Base-by-base conservation (phyloP, 1,140 invertebrate genomes). In the Cyclargus thomasi region DNA sequence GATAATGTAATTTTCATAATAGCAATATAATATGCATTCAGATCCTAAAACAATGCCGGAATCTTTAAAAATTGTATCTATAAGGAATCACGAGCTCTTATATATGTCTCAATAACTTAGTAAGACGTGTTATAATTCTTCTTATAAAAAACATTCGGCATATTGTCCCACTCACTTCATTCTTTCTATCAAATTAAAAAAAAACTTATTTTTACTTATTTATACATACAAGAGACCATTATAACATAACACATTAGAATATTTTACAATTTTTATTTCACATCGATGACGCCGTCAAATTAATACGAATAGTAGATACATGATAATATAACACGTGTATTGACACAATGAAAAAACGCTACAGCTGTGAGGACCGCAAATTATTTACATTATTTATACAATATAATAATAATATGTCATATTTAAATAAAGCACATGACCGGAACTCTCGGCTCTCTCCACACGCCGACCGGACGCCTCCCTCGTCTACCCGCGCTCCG, bases 401-500 rank as follows among this genome's bases (percentile, higher is more conserved):
- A 47, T 47, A 47, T 29, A 29, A 29, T 29, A 29, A 29, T 29
- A 29, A 29, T 14, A 47, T 47, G 20, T 23, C 59, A 62, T 62
- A 62, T 8, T 23, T 16, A 21, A 62, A 23, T 62, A 23, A 21
- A 23, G 20, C 59, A 62, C 59, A 22, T 16, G 10, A 23, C 11
- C 21, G 21, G 8, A 18, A 62, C 59, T 62, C 59, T 17, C 59
- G 69, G 36, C 64, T 20, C 18, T 22, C 59, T 22, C 59, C 59
- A 21, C 59, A 11, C 11, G 39, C 70, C 75, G 23, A 69, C 73
- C 71, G 59, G 69, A 70, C 62, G 73, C 73, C 69, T n/a, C 69
- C 59, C 75, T 55, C 64, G 59, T 67, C 70, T 71, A 66, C 68
- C 75, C 20, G 72, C 70, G 82, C 71, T 70, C 74, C 57, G 63